Percentiles rank a stretch among this genome's conserved stretches.
Conservation (phyloP, 2,113 vertebrate genomes). For the Ramphastos sulfuratus region DNA sequence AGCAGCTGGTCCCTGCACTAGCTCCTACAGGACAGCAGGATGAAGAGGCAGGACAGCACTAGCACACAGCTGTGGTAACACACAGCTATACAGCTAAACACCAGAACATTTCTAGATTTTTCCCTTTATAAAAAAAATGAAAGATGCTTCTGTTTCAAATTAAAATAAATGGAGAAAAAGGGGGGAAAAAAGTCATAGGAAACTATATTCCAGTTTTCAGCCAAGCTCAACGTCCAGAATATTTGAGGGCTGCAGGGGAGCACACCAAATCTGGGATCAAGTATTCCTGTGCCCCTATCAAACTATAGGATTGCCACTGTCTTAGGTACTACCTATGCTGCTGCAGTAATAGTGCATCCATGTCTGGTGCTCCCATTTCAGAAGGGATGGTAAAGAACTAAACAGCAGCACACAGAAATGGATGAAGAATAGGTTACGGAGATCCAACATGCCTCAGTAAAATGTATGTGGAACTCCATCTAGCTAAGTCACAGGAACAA, state of each 20-base stretch:
- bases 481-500: not conserved
- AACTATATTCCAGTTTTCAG: not conserved
- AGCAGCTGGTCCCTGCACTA: not conserved
- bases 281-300: no score
- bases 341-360: not conserved
- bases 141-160: not conserved
- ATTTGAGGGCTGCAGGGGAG: not conserved
- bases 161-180: not conserved
- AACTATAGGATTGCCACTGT: not conserved
- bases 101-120: not conserved
- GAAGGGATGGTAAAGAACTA: not conserved
- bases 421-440: not conserved
- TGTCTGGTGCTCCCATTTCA: not conserved
- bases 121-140: not conserved
- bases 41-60: no score
- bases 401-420: not conserved
- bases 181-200: not conserved
- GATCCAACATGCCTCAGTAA: not conserved
- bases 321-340: not conserved
- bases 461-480: not conserved
- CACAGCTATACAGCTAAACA: not conserved
- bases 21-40: not conserved
- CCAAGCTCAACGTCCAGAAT: not conserved
- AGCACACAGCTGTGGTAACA: not conserved
- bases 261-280: not conserved